Percentiles rank a stretch among this genome's conserved stretches.
These are phyloP conservation scores for Stenodera caucasica DNA, from an alignment of 2,888 invertebrate species.

Conservation along the genomic window DNA sequence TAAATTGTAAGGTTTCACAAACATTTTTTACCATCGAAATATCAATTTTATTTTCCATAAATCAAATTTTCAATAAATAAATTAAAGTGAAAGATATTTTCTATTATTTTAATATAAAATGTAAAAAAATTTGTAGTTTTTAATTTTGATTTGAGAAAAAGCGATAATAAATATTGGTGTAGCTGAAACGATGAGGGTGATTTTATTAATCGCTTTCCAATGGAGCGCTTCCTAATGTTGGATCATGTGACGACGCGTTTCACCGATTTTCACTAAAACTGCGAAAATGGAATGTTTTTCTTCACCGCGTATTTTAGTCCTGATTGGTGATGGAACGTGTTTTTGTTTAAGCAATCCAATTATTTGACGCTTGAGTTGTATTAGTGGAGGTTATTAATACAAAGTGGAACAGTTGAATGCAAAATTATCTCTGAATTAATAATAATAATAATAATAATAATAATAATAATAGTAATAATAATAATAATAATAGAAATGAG, in stretches of 20 bases:
- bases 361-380: constrained; percentile 35
- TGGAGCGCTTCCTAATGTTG: neutral
- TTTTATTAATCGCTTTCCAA: constrained; percentile 4
- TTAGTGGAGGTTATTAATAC: constrained; percentile 27
- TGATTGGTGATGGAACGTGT: constrained; percentile 36
- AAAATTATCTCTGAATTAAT: constrained; percentile 26
- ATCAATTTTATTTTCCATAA: neutral
- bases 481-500: neutral
- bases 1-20: neutral
- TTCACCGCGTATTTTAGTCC: constrained; percentile 25
- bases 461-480: neutral
- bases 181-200: neutral
- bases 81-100: neutral
- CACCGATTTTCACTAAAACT: constrained; percentile 18
- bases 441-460: constrained; percentile 11
- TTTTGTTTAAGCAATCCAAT: constrained; percentile 41
- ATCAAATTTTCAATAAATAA: neutral
- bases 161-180: neutral
- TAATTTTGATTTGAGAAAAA: neutral
- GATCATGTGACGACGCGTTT: neutral
- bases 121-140: no score
- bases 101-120: no score
- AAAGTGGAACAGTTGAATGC: constrained; percentile 28
- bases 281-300: constrained; percentile 15
- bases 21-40: neutral